Conservation (phyloP, 1,140 invertebrate species). For the Aphaenogaster rudis region DNA sequence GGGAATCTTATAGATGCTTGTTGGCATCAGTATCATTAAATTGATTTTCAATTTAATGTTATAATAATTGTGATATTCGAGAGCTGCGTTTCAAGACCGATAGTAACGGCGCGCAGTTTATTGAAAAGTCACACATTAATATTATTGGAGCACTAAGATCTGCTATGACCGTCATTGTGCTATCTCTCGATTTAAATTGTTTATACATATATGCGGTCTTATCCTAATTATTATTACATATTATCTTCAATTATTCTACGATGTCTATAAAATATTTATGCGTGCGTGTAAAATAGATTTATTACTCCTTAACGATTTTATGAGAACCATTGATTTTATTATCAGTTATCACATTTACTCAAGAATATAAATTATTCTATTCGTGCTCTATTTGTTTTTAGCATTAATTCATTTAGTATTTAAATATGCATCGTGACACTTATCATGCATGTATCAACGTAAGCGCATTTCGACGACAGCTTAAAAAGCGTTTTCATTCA, state of each 20-base stretch:
- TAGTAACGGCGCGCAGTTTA: no score
- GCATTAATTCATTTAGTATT: neutral
- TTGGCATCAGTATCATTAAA: no score
- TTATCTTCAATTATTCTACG: neutral
- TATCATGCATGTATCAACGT: neutral
- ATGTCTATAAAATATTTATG: neutral
- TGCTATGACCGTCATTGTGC: no score
- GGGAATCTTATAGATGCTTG: no score
- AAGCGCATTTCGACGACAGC: neutral
- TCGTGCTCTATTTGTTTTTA: neutral
- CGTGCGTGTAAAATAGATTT: neutral
- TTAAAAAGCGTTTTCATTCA: conserved; percentile 5
- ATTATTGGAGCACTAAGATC: no score
- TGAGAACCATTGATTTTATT: conserved; percentile 3
- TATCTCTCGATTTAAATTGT: no score
- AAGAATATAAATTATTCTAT: neutral
- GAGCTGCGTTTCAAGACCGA: no score
- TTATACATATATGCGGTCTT: no score
- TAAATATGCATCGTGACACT: conserved; percentile 7
- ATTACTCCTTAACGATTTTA: conserved; percentile 3
- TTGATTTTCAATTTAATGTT: no score
- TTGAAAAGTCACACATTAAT: no score
- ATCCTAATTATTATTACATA: neutral
- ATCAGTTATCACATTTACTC: neutral
- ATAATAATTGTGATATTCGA: no score